A percentile compares a stretch with the other conserved stretches of the same genome.
Evolutionary conservation across 2,888 invertebrate species (phyloP).

Genomic region (Silvanus unidentatus): DNA sequence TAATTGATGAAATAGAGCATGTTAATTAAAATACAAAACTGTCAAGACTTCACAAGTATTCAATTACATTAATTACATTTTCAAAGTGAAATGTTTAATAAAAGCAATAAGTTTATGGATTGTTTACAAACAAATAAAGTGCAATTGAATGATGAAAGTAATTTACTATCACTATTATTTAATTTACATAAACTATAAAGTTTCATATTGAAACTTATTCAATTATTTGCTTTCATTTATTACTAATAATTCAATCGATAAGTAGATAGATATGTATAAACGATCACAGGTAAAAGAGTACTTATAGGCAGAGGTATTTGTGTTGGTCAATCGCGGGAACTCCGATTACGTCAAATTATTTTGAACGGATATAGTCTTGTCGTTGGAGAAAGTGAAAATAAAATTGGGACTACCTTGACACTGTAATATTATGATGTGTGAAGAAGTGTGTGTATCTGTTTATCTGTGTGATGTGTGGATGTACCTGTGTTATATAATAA

Average conservation of each 20-base stretch:
- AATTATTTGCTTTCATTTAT: neutral
- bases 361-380: constrained; percentile 17
- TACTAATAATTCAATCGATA: no score
- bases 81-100: no score
- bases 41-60: neutral
- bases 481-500: neutral
- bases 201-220: neutral
- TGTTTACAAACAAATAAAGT: no score
- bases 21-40: neutral
- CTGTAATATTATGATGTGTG: constrained; percentile 17
- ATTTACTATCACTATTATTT: no score
- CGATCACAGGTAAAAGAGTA: no score
- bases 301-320: no score
- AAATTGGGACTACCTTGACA: constrained; percentile 25
- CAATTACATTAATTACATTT: neutral
- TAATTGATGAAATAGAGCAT: constrained; percentile 1
- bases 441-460: no score
- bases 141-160: no score
- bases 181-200: no score
- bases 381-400: constrained; percentile 32
- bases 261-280: no score
- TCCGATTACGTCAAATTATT: constrained; percentile 24
- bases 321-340: constrained; percentile 14
- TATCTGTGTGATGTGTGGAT: no score
- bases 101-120: no score